Percentiles rank a stretch among this genome's conserved stretches.
Evolutionary conservation across 2,888 invertebrate species (phyloP).

Genomic region (Zaprionus obscuricornis): DNA sequence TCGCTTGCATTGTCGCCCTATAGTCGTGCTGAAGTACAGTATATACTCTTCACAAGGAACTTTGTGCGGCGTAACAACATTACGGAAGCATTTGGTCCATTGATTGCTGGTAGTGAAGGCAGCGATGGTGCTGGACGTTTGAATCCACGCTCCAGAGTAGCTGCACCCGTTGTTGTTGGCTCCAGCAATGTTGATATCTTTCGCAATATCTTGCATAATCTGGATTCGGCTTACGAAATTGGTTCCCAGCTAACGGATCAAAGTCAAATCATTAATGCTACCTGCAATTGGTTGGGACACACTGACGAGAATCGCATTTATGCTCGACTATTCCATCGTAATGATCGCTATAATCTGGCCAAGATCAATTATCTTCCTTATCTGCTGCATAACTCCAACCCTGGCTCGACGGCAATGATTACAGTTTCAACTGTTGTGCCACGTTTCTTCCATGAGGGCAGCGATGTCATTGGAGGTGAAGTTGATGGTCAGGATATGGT

Average conservation of each 20-base stretch:
- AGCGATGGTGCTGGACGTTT: slow-evolving; percentile 86
- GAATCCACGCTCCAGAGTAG: slow-evolving; percentile 95
- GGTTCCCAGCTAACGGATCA: slow-evolving; percentile 98
- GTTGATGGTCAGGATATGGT: slow-evolving; percentile 95
- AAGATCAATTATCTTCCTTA: slow-evolving; percentile 96
- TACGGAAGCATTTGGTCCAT: slow-evolving; percentile 91
- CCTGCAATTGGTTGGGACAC: slow-evolving; percentile 96
- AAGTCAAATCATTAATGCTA: slow-evolving; percentile 95
- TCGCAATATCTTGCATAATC: slow-evolving; percentile 96
- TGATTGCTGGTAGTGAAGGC: slow-evolving; percentile 82
- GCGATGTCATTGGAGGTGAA: slow-evolving; percentile 93
- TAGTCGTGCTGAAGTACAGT: slow-evolving; percentile 91
- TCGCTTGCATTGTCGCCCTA: slow-evolving; percentile 95
- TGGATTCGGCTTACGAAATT: slow-evolving; percentile 95
- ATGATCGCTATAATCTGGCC: slow-evolving; percentile 97
- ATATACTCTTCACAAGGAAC: slow-evolving; percentile 93
- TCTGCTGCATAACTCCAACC: slow-evolving; percentile 94
- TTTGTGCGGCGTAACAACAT: slow-evolving; percentile 93
- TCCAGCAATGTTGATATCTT: slow-evolving; percentile 95
- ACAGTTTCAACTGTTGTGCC: slow-evolving; percentile 91
- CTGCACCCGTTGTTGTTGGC: slow-evolving; percentile 95
- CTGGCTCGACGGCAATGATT: slow-evolving; percentile 92
- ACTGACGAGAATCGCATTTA: slow-evolving; percentile 90
- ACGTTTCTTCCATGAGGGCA: slow-evolving; percentile 88
- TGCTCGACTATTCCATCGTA: slow-evolving; percentile 90